These are phyloP conservation scores for Dascillus cervinus DNA, from an alignment of 2,888 invertebrate species.

Conservation along the genomic window DNA sequence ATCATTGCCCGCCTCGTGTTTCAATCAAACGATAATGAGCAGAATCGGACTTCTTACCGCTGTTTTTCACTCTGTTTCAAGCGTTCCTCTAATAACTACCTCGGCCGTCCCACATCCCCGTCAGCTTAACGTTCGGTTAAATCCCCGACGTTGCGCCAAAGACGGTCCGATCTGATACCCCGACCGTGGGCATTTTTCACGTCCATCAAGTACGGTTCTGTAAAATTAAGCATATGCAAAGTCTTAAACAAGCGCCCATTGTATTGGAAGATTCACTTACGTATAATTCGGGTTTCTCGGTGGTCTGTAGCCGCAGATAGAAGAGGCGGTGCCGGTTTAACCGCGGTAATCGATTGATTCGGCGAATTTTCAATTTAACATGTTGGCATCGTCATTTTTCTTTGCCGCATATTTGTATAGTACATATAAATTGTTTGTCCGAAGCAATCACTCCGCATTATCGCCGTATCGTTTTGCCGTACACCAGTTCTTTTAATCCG, in stretches of 20 bases:
- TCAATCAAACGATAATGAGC: constrained; percentile 5
- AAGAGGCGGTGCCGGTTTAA: constrained; percentile 25
- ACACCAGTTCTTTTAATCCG: too few species aligned
- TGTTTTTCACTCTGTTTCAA: too few species aligned
- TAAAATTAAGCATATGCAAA: constrained; percentile 14
- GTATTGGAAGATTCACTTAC: constrained; percentile 18
- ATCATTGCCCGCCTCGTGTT: constrained; percentile 14
- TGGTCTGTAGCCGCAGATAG: constrained; percentile 25
- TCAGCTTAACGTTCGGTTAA: too few species aligned
- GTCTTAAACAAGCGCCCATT: constrained; percentile 15
- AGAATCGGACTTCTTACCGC: constrained; percentile 6
- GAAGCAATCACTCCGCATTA: too few species aligned
- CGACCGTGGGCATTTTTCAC: too few species aligned
- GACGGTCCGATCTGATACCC: too few species aligned
- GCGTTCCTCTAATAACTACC: too few species aligned
- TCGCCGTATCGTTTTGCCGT: too few species aligned
- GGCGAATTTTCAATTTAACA: constrained; percentile 31
- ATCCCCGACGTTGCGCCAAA: too few species aligned
- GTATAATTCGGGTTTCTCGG: constrained; percentile 24
- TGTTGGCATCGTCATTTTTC: constrained; percentile 27
- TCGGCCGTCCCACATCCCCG: too few species aligned
- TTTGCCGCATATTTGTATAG: constrained; percentile 21
- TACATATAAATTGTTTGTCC: constrained; percentile 20
- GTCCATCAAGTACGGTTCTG: too few species aligned
- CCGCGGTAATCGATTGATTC: constrained; percentile 29